Conservation (phyloP, 2,113 vertebrate genomes). For the Corvus cornix region DNA sequence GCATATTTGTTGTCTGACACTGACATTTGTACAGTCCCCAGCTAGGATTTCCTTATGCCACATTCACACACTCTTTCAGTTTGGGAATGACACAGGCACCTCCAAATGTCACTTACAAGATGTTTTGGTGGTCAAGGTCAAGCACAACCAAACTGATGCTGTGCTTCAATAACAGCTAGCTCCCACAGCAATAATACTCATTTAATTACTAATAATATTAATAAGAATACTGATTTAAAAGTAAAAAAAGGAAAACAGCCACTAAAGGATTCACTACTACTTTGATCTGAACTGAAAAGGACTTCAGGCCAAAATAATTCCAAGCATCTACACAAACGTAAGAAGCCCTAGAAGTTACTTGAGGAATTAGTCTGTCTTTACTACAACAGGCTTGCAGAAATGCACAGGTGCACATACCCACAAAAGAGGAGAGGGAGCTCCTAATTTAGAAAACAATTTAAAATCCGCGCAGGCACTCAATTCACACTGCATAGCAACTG, state of each 20-base stretch:
- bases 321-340: background rate
- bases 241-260: background rate
- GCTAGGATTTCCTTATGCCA: background rate
- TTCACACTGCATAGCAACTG: background rate
- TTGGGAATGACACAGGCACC: background rate
- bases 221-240: background rate
- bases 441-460: slow-evolving; percentile 7
- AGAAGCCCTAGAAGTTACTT: background rate
- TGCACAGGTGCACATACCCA: background rate
- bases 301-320: background rate
- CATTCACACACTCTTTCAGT: background rate
- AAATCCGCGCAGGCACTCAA: background rate
- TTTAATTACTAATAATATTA: background rate
- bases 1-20: background rate
- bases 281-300: background rate
- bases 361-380: background rate
- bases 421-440: background rate
- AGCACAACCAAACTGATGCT: background rate
- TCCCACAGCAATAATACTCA: background rate
- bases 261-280: background rate
- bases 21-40: background rate
- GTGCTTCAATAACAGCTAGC: background rate
- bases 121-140: background rate
- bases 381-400: background rate
- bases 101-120: background rate